phyloP scores from a whole-genome alignment of 2,113 vertebrate genomes.

The Ptychochromis oligacanthus region DNA sequence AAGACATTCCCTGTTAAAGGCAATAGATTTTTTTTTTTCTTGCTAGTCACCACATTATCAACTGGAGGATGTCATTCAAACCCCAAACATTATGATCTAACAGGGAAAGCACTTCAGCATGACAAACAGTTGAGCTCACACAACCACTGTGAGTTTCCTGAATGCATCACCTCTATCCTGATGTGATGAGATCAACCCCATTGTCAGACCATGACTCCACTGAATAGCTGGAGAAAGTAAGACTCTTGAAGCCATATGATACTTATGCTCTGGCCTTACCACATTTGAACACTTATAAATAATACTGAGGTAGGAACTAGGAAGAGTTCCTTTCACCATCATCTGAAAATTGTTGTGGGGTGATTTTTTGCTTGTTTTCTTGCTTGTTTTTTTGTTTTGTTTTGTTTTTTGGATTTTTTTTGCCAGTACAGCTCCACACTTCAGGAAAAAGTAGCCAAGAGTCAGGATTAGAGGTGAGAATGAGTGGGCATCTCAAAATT shows the following conservation, averaged over 20 bases:
- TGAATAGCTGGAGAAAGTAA: slow-evolving; percentile 20
- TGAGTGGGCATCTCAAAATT: neutral
- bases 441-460: too few relatives aligned
- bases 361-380: too few relatives aligned
- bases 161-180: slow-evolving; percentile 25
- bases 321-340: neutral
- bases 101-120: neutral
- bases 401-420: neutral
- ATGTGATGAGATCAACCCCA: slow-evolving; percentile 41
- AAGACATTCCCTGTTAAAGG: neutral
- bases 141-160: neutral
- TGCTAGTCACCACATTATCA: neutral
- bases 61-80: neutral
- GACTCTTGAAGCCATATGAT: neutral
- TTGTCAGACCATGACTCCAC: slow-evolving; percentile 14
- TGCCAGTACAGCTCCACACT: neutral
- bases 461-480: neutral
- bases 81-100: neutral
- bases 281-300: neutral
- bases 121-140: slow-evolving; percentile 5
- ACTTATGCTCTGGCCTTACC: neutral
- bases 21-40: neutral
- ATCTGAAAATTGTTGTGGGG: neutral
- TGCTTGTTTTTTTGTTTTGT: too few relatives aligned
- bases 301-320: neutral